Evolutionary conservation across 2,113 vertebrate species (phyloP), one percentile per base, ranked within the genome.

Genomic region (Cochlearius cochlearius): DNA sequence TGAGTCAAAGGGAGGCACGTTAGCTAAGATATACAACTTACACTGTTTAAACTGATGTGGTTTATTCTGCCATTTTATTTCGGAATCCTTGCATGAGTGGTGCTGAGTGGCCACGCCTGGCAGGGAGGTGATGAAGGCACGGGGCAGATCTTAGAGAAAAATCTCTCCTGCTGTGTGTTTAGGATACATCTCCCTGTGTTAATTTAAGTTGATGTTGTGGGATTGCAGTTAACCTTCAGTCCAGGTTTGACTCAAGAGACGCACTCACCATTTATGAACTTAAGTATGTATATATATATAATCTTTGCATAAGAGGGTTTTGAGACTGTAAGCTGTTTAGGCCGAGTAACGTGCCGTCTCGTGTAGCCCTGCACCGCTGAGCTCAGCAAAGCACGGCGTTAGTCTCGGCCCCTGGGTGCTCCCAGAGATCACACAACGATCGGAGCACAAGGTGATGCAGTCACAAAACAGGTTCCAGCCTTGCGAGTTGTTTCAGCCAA

Each of bases 381-480:
- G 43, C 53, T 68, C 50, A 27, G 1, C 32, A 53, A 16, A 49
- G 58, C 49, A 9, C 2, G 3, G 43, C 32, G 21, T 2, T 10
- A 69, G 5, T 32, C 38, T 56, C 38, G 11, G 9, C 21, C 47
- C 75, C 26, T n/a, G 41, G 25, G 23, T 12, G 2, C n/a, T 38
- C 22, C 5, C 3, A 34, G 52, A 77, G 62, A 13, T 67, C 27
- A 4, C 22, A 3, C 1, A 2, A 4, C 26, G 23, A 10, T 10
- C 12, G 56, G 12, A 58, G 18, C 27, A 29, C 12, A 20, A 18
- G 22, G 52, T 25, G 27, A 10, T 62, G 21, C 30, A 16, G 55
- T 66, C 63, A 15, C 43, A 49, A 17, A 13, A 13, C 10, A 17
- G 15, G 59, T 79, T 83, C 56, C 58, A 76, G 13, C n/a, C 90